Base-by-base conservation (phyloP, 1,140 invertebrate genomes). In the Pseudomyrmex sp. region DNA sequence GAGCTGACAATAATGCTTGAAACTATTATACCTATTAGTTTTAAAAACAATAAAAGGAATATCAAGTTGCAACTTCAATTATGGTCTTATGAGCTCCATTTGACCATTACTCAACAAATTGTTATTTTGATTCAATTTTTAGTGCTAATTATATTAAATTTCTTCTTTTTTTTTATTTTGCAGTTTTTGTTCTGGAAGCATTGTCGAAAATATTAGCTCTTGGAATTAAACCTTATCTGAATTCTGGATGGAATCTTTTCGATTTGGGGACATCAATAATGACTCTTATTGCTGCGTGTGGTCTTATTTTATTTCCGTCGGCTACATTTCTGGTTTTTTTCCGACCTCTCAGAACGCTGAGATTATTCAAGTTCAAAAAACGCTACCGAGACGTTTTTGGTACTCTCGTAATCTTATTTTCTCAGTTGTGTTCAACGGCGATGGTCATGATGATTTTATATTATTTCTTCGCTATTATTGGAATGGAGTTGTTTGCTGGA, bases 391-490 rank as follows among this genome's bases (percentile, higher is more conserved):
- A 98, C 94, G 97, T 99, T 56, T 97, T 98, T 92, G 98, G 98
- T 56, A 98, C 98, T 2, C 94, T 98, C 10, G 98, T 98, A 56
- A 96, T 98, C 82, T 94, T 98, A 23, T 96, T 96, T 4, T 97
- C 97, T 18, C 94, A 97, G 3, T 96, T 97, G 95, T 97, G 96
- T 63, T 97, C 96, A 7, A 96, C 97, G 1, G 96, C 96, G 44
- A 96, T 98, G 73, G 97, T 98, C 0, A 97, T 98, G 95, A 94
- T 98, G 10, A 96, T 98, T 84, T 95, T 98, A 89, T 98, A 98
- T 93, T 99, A 98, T 92, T 98, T 98, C 94, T 98, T 98, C 94
- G 97, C 97, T 2, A 98, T 99, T 79, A 96, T 98, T 91, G 98
- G 97, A 74, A 98, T 99, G 97, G 98, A 98, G 93, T 93, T 98